Evolutionary conservation across 2,888 invertebrate genomes (phyloP).

Genomic region (Drosophila subsilvestris): DNA sequence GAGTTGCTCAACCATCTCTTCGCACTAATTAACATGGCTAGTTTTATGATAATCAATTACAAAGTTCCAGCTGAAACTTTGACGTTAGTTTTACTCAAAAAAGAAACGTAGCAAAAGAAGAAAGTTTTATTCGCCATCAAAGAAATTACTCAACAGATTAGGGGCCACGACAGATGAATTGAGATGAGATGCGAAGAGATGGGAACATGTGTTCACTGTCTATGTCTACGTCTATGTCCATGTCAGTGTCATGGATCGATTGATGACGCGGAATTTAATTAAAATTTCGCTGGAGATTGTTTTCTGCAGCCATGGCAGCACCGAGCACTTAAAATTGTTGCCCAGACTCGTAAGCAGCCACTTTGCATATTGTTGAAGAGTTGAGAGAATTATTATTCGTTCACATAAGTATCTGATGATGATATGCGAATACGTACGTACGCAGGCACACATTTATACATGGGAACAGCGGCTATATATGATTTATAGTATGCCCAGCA

Average conservation of each 20-base stretch:
- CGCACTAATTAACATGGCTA: constrained; percentile 67
- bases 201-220: constrained; percentile 59
- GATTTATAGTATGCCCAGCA: constrained; percentile 66
- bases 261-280: constrained; percentile 54
- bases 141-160: constrained; percentile 61
- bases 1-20: constrained; percentile 24
- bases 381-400: constrained; percentile 43
- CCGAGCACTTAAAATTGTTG: constrained; percentile 62
- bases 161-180: constrained; percentile 22
- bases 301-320: constrained; percentile 9
- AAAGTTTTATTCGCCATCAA: constrained; percentile 58
- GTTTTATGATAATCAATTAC: constrained; percentile 75
- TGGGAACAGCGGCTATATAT: constrained; percentile 18
- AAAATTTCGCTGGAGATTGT: constrained; percentile 36
- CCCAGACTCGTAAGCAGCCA: constrained; percentile 40
- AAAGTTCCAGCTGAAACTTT: constrained; percentile 63
- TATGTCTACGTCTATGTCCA: constrained; percentile 23
- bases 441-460: constrained; percentile 1
- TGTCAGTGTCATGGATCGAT: constrained; percentile 49
- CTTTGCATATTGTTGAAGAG: constrained; percentile 59
- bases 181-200: constrained; percentile 26
- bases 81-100: constrained; percentile 46
- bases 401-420: constrained; percentile 15
- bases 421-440: neutral
- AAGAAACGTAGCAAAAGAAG: neutral